Conservation (phyloP, 1,140 invertebrate genomes). For the Gonatopus flavifemur region DNA sequence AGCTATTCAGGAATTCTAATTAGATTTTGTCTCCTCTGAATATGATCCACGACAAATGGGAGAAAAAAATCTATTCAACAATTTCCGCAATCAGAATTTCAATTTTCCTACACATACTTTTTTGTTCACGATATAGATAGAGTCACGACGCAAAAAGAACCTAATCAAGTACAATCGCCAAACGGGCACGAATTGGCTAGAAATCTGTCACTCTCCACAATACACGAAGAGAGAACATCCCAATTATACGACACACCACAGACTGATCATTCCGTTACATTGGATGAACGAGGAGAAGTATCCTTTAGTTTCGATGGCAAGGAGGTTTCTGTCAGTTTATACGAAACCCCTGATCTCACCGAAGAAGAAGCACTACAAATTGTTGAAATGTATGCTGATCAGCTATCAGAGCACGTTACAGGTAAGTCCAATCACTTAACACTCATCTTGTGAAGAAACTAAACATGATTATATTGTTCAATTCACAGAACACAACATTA, state of each 20-base stretch:
- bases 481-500: constrained; percentile 74
- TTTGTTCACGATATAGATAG: no score
- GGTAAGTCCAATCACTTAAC: constrained; percentile 52
- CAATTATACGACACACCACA: constrained; percentile 81
- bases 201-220: constrained; percentile 83
- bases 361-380: constrained; percentile 89
- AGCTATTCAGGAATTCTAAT: no score
- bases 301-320: constrained; percentile 89
- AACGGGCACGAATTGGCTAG: constrained; percentile 62
- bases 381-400: constrained; percentile 91
- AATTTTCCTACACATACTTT: no score
- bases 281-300: constrained; percentile 80
- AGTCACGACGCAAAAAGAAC: constrained; percentile 33
- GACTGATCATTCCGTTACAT: constrained; percentile 70
- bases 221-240: constrained; percentile 86
- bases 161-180: constrained; percentile 54
- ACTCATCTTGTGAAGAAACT: constrained; percentile 9
- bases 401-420: constrained; percentile 85
- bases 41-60: no score
- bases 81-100: neutral
- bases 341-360: constrained; percentile 88
- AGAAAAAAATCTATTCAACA: neutral
- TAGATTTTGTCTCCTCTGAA: no score
- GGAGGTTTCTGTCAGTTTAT: constrained; percentile 86
- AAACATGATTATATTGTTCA: neutral